Conservation (phyloP, 2,888 invertebrate genomes). For the Leptinotarsa haldemani region DNA sequence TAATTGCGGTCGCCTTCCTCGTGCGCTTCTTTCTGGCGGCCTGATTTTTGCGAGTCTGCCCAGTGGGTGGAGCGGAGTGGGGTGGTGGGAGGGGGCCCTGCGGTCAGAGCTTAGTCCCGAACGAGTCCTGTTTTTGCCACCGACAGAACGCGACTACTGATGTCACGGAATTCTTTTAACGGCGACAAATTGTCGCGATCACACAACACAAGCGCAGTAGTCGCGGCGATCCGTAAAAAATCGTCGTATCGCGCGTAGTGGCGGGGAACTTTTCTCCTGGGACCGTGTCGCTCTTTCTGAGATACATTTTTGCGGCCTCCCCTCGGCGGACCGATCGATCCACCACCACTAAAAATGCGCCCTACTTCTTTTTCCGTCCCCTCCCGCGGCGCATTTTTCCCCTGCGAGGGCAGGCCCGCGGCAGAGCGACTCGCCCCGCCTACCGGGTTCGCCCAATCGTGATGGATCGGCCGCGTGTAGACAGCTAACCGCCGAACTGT, state of each 20-base stretch:
- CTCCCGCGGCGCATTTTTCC: slow-evolving; percentile 66
- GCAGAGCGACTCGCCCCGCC: slow-evolving; percentile 64
- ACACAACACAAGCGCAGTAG: slow-evolving; percentile 67
- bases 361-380: slow-evolving; percentile 66
- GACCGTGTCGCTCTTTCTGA: slow-evolving; percentile 64
- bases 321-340: slow-evolving; percentile 64
- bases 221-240: slow-evolving; percentile 63
- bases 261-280: slow-evolving; percentile 61
- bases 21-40: slow-evolving; percentile 70
- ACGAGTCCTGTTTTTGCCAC: slow-evolving; percentile 66
- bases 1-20: slow-evolving; percentile 68
- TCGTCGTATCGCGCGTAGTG: slow-evolving; percentile 48
- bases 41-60: slow-evolving; percentile 68
- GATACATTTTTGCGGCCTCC: slow-evolving; percentile 64
- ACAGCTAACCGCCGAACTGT: slow-evolving; percentile 54
- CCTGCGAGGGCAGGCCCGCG: slow-evolving; percentile 68
- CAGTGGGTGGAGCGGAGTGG: slow-evolving; percentile 69
- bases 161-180: slow-evolving; percentile 68
- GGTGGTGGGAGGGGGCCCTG: slow-evolving; percentile 67
- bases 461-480: slow-evolving; percentile 65
- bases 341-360: slow-evolving; percentile 68
- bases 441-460: slow-evolving; percentile 65
- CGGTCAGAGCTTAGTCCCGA: slow-evolving; percentile 61
- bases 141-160: slow-evolving; percentile 66
- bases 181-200: slow-evolving; percentile 67